These are phyloP conservation scores for Trachelus tabidus DNA, from an alignment of 2,888 invertebrate species.

Conservation along the genomic window DNA sequence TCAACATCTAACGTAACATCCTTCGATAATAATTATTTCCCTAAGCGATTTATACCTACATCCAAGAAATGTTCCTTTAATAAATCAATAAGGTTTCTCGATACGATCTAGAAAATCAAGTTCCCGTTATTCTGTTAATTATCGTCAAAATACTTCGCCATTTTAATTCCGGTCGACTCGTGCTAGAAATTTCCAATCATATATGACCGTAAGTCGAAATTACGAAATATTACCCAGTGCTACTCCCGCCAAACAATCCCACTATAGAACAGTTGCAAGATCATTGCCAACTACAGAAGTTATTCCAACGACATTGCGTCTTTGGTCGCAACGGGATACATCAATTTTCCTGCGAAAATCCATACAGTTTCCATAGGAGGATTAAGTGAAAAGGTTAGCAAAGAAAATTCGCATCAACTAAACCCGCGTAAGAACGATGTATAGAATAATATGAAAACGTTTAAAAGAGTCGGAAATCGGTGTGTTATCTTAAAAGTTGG, in stretches of 20 bases:
- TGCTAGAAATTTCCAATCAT: neutral
- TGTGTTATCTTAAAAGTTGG: neutral
- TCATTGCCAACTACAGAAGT: neutral
- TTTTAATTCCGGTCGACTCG: neutral
- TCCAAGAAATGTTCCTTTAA: neutral
- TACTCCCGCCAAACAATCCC: constrained; percentile 10
- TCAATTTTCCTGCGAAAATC: neutral
- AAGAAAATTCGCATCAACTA: neutral
- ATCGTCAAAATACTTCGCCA: neutral
- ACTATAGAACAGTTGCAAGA: neutral
- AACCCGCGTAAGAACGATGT: neutral
- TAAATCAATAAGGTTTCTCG: neutral
- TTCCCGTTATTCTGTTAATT: neutral
- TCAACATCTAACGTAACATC: neutral
- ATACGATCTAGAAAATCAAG: neutral
- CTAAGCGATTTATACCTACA: neutral
- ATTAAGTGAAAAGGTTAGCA: neutral
- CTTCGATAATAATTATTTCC: neutral
- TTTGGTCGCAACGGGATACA: neutral
- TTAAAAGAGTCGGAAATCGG: neutral
- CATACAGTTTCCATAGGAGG: neutral
- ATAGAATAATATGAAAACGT: neutral
- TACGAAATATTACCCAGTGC: neutral
- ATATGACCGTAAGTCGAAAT: constrained; percentile 3
- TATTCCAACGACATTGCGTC: neutral